Evolutionary conservation across 1,140 invertebrate species (phyloP).

Genomic region (Drosophila sp.): DNA sequence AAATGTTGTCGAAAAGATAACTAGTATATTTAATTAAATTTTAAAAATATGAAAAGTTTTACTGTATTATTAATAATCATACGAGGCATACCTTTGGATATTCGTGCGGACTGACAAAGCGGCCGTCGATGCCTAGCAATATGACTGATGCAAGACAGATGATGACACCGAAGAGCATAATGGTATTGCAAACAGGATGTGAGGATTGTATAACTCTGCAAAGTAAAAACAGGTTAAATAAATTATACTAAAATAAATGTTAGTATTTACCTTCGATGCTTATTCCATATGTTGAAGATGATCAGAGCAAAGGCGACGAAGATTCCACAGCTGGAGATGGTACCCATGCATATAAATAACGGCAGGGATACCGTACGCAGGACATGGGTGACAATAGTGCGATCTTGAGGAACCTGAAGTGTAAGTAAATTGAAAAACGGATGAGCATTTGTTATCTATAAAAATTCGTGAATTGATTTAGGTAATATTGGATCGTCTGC

Average conservation of each 20-base stretch:
- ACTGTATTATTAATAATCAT: too few species aligned
- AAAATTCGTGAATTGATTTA: not conserved
- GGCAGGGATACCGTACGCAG: constrained; percentile 94
- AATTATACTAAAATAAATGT: not conserved
- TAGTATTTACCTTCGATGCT: constrained; percentile 92
- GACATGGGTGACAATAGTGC: constrained; percentile 94
- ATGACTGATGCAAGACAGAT: constrained; percentile 96
- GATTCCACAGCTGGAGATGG: constrained; percentile 94
- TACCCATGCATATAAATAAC: constrained; percentile 96
- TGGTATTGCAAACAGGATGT: constrained; percentile 98
- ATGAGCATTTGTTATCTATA: not conserved
- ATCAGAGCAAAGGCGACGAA: constrained; percentile 92
- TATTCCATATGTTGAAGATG: constrained; percentile 95
- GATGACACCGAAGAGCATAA: constrained; percentile 97
- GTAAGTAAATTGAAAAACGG: not conserved
- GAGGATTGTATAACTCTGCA: constrained; percentile 97
- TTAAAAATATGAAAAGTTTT: too few species aligned
- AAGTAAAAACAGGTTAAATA: not conserved
- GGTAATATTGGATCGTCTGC: not conserved
- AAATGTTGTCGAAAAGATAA: too few species aligned
- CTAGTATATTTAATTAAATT: too few species aligned
- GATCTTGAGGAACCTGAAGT: constrained; percentile 86
- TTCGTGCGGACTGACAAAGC: constrained; percentile 90
- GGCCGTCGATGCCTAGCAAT: constrained; percentile 94
- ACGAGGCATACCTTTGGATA: constrained; percentile 86